Evolutionary conservation across 2,888 invertebrate genomes (phyloP).

Genomic region (Protonemura montana): DNA sequence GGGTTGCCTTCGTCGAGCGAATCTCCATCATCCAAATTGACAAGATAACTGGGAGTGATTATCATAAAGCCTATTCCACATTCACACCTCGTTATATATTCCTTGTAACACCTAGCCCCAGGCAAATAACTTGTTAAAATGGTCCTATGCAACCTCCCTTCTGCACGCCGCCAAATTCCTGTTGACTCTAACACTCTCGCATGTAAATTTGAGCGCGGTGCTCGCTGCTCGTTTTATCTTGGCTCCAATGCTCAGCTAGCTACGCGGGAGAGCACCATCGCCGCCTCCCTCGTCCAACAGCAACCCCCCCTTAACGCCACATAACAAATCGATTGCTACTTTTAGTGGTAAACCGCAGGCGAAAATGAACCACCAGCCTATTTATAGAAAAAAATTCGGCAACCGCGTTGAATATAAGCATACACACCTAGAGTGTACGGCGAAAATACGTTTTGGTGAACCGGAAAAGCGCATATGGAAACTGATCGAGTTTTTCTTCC

Average conservation of each 20-base stretch:
- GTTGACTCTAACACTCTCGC: constrained; percentile 49
- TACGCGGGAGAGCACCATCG: not conserved
- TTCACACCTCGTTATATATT: constrained; percentile 48
- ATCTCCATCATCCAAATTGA: constrained; percentile 40
- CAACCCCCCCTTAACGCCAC: not conserved
- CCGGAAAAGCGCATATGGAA: not conserved
- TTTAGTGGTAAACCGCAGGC: not conserved
- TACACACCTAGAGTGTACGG: not conserved
- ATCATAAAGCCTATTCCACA: constrained; percentile 43
- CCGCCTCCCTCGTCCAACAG: not conserved
- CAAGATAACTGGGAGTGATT: constrained; percentile 41
- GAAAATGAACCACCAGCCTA: not conserved
- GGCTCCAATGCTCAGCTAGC: not conserved
- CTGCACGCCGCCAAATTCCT: constrained; percentile 45
- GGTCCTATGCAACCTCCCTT: constrained; percentile 41
- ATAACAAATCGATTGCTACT: constrained; percentile 7
- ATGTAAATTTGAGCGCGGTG: constrained; percentile 44
- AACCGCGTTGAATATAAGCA: not conserved
- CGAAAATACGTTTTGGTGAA: not conserved
- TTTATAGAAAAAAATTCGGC: not conserved
- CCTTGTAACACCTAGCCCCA: constrained; percentile 44
- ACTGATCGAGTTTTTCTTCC: not conserved
- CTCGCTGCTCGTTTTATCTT: constrained; percentile 22
- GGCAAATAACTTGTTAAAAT: constrained; percentile 50
- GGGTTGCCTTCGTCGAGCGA: constrained; percentile 18